Evolutionary conservation across 2,113 vertebrate genomes (phyloP).

Genomic region (Pelecanoides urinatrix): DNA sequence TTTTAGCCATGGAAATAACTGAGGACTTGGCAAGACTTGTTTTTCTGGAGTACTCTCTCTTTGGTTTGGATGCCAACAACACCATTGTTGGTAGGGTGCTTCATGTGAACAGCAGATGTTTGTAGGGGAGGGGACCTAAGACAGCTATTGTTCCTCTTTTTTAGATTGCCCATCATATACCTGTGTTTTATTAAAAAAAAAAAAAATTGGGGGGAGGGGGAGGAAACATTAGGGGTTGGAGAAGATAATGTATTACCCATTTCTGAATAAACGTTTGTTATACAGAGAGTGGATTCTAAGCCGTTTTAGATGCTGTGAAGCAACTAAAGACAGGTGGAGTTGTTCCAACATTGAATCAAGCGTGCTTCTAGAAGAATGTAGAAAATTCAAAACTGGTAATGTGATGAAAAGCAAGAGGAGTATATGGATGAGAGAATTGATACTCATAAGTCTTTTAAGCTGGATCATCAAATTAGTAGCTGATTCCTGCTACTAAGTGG

Average conservation of each 20-base stretch:
- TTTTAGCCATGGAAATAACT: constrained; percentile 16
- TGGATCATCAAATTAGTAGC: background rate
- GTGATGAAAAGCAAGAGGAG: background rate
- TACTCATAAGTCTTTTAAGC: background rate
- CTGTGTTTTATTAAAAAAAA: constrained; percentile 26
- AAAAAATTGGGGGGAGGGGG: background rate
- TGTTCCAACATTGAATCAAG: background rate
- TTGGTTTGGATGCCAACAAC: background rate
- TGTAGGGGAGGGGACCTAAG: background rate
- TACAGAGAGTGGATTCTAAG: constrained; percentile 62
- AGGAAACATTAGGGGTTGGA: background rate
- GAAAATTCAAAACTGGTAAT: background rate
- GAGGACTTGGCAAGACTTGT: background rate
- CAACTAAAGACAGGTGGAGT: background rate
- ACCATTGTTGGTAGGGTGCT: background rate
- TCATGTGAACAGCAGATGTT: background rate
- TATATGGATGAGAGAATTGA: background rate
- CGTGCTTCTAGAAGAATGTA: fast-evolving
- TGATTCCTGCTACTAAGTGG: background rate
- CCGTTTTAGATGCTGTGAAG: constrained; percentile 3
- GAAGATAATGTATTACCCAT: constrained; percentile 63
- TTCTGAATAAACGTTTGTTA: constrained; percentile 82
- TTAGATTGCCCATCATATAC: constrained; percentile 19
- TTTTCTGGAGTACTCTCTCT: background rate
- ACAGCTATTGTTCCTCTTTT: constrained; percentile 30